phyloP scores from a whole-genome alignment of 2,888 invertebrate genomes.

The Lithophane leautieri region DNA sequence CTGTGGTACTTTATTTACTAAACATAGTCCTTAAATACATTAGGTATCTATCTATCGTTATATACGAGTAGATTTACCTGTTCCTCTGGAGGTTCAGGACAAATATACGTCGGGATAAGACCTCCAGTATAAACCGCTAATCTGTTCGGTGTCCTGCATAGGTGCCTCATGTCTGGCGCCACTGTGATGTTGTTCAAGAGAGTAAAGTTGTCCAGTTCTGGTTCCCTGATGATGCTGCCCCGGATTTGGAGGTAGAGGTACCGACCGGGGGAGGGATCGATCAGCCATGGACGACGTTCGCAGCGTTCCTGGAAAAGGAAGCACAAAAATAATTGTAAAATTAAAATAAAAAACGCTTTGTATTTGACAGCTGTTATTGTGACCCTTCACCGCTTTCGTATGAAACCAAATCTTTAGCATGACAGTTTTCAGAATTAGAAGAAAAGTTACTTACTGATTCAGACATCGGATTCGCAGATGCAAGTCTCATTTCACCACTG shows the following conservation, averaged over 20 bases:
- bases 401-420: too few species aligned
- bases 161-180: constrained; percentile 88
- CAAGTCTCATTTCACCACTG: constrained; percentile 94
- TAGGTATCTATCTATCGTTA: neutral
- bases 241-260: constrained; percentile 95
- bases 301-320: constrained; percentile 92
- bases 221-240: constrained; percentile 91
- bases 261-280: constrained; percentile 94
- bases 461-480: constrained; percentile 85
- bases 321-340: neutral
- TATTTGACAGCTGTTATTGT: too few species aligned
- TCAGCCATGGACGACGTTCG: constrained; percentile 94
- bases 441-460: constrained; percentile 83
- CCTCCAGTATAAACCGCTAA: constrained; percentile 94
- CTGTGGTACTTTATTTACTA: neutral
- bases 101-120: constrained; percentile 90
- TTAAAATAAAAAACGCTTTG: neutral
- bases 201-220: constrained; percentile 87
- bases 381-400: too few species aligned
- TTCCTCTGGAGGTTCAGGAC: constrained; percentile 88
- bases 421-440: neutral
- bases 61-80: constrained; percentile 61
- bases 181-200: constrained; percentile 91
- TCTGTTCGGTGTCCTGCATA: constrained; percentile 94
- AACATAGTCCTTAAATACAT: neutral